Evolutionary conservation across 2,888 invertebrate species (phyloP), one percentile per base, ranked within the genome.

Genomic region (Caenorhabditis sulstoni): DNA sequence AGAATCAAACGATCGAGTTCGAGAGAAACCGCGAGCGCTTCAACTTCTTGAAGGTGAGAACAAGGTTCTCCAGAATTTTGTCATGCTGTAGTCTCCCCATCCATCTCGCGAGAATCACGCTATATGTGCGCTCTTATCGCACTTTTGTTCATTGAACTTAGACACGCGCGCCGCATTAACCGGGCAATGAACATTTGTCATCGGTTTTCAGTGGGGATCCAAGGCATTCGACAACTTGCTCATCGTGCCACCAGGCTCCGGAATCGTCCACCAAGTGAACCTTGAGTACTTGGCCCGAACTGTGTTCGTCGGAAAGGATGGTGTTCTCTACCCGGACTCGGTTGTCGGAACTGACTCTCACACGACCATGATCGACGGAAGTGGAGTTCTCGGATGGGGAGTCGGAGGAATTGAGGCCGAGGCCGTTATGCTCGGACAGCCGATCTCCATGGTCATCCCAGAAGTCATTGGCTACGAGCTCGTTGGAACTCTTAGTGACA

Each of bases 181-280:
- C n/a, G 67, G 58, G 50, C 58, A 58, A 58, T 58, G 67, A 67
- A 67, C 67, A 67, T 58, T 52, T 55, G 14, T 58, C 67, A 59
- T 16, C 22, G 14, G 23, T 55, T 83, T 90, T 87, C 92, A 95
- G 95, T 98, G 98, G 98, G 98, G 97, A 23, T 96, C 97, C 0
- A 94, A 94, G 88, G 95, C 97, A 0, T 95, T 99, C 87, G 93
- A 95, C 90, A 98, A 98, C 90, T 96, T 98, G 95, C 91, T 96
- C 86, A 97, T 98, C 65, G 96, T 99, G 0, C 98, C 98, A 0
- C 98, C 98, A 0, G 98, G 98, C 0, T 96, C 96, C 58, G 98
- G 98, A 5, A 99, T 99, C 80, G 96, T 97, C 0, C 98, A 98
- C 91, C 98, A 99, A 93, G 97, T 99, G 0, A 99, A 99, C 91